These are phyloP conservation scores for Idaea biselata DNA, from an alignment of 2,888 invertebrate genomes.

Conservation along the genomic window DNA sequence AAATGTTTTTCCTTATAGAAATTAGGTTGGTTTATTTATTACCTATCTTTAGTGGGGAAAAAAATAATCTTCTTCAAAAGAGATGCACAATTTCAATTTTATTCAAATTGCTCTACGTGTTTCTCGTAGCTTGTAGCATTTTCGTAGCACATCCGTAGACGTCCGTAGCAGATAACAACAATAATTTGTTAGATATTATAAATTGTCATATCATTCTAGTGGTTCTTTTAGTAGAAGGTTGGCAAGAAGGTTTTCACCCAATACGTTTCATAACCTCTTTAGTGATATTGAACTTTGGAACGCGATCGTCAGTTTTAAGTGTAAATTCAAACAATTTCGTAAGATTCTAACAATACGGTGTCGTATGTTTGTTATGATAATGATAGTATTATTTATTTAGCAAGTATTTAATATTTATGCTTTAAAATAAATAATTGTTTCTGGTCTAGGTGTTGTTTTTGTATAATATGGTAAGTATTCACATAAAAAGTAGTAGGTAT, in stretches of 20 bases:
- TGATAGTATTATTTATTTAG: no score
- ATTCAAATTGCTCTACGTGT: constrained; percentile 16
- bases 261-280: constrained; percentile 58
- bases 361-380: no score
- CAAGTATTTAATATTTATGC: no score
- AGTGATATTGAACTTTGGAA: constrained; percentile 16
- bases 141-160: constrained; percentile 55
- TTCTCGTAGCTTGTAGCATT: constrained; percentile 29
- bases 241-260: constrained; percentile 58
- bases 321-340: neutral
- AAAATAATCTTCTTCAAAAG: neutral
- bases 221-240: constrained; percentile 28
- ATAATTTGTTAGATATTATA: constrained; percentile 49
- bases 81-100: constrained; percentile 9
- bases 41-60: neutral
- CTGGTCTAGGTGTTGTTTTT: no score
- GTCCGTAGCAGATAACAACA: constrained; percentile 52
- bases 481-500: no score
- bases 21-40: neutral
- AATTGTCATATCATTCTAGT: constrained; percentile 40
- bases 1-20: no score
- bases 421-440: no score
- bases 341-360: neutral
- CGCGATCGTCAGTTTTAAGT: neutral
- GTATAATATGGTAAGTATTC: no score